These are phyloP conservation scores for Scaptomyza flava DNA, from an alignment of 2,888 invertebrate species.

Conservation along the genomic window DNA sequence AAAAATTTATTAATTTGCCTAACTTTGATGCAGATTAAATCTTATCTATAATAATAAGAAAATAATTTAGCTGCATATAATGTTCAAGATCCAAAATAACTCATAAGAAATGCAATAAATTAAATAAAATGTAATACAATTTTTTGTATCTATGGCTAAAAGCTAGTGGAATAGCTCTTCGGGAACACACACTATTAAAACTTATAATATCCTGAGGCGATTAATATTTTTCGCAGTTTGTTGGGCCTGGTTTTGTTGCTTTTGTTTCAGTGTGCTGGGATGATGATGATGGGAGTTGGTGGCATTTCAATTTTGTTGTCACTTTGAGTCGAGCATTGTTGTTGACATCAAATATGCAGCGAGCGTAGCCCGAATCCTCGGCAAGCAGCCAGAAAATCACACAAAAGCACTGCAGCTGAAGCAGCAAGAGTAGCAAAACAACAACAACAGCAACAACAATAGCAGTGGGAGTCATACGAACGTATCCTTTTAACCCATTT, in stretches of 20 bases:
- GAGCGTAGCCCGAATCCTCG: conserved; percentile 39
- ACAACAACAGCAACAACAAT: conserved; percentile 4
- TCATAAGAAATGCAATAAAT: too few species aligned
- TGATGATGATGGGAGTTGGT: conserved; percentile 13
- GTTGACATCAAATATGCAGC: conserved; percentile 62
- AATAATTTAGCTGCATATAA: too few species aligned
- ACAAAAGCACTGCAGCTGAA: conserved; percentile 57
- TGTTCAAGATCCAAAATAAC: too few species aligned
- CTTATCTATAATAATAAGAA: too few species aligned
- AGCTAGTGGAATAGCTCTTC: background rate
- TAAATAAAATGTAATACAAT: background rate
- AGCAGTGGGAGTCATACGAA: conserved; percentile 32
- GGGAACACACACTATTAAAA: conserved; percentile 13
- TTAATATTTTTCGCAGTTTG: background rate
- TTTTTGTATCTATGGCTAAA: too few species aligned
- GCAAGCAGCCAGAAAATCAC: conserved; percentile 56
- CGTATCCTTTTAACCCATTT: conserved; percentile 76
- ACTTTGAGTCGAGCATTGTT: conserved; percentile 53
- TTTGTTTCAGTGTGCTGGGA: conserved; percentile 17
- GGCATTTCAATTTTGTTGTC: conserved; percentile 58
- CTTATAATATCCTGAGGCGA: background rate
- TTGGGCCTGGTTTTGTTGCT: background rate
- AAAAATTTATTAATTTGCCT: too few species aligned
- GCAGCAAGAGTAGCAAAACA: conserved; percentile 6
- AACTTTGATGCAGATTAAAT: too few species aligned